Evolutionary conservation across 2,113 vertebrate genomes (phyloP).

Genomic region (Calypte anna): DNA sequence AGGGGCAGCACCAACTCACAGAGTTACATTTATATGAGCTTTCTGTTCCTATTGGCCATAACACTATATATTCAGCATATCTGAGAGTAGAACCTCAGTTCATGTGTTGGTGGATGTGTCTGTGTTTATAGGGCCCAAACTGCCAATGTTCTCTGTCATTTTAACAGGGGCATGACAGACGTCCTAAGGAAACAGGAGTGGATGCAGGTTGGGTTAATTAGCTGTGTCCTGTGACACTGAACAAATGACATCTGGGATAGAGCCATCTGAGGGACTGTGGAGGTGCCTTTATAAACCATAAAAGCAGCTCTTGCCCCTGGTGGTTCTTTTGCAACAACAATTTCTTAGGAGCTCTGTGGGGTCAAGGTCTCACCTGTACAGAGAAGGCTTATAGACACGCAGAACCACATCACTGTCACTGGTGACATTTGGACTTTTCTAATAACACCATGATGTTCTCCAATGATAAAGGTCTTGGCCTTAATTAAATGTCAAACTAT

Average conservation of each 20-base stretch:
- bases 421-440: not conserved
- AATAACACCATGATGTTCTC: not conserved
- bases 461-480: not conserved
- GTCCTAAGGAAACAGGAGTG: fast-evolving
- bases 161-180: not conserved
- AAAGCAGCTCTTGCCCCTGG: not conserved
- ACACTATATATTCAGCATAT: fast-evolving
- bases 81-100: not conserved
- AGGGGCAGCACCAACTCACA: fast-evolving
- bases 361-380: not conserved
- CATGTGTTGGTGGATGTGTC: fast-evolving
- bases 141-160: fast-evolving
- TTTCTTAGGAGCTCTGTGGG: not conserved
- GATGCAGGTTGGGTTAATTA: fast-evolving
- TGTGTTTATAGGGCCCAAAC: fast-evolving
- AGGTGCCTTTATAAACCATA: not conserved
- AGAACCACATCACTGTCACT: fast-evolving
- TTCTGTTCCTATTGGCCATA: fast-evolving
- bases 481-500: not conserved
- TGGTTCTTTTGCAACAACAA: not conserved
- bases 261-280: not conserved
- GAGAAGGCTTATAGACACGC: not conserved
- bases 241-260: fast-evolving
- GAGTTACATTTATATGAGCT: fast-evolving
- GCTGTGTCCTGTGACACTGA: not conserved